A percentile compares a stretch with the other conserved stretches of the same genome.
These are phyloP conservation scores for Pocillopora grandis DNA, from an alignment of 92 coral and sea anemone species.

Conservation along the genomic window DNA sequence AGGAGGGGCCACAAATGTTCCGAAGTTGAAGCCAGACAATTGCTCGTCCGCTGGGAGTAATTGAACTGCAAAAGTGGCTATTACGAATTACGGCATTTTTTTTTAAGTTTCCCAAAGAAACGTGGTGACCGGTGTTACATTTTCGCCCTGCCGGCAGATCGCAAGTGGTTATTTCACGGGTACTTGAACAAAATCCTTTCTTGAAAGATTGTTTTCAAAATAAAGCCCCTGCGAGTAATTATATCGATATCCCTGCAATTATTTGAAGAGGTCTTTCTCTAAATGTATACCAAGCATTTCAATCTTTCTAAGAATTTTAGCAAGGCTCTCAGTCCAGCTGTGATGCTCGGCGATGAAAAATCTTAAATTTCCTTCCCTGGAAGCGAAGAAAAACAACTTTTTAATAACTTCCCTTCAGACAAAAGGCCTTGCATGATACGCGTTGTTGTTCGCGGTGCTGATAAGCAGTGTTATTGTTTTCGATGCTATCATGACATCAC, in stretches of 20 bases:
- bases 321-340: conserved; percentile 32
- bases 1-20: conserved; percentile 36
- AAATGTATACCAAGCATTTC: conserved; percentile 16
- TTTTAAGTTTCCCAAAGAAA: background rate
- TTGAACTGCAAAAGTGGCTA: conserved; percentile 13
- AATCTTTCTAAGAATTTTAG: conserved; percentile 24
- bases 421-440: conserved; percentile 7
- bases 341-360: conserved; percentile 9
- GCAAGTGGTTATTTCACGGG: conserved; percentile 24
- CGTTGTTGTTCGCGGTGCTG: conserved; percentile 21
- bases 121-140: background rate
- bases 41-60: conserved; percentile 4
- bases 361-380: conserved; percentile 24
- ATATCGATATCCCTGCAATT: conserved; percentile 23
- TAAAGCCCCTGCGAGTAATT: conserved; percentile 27
- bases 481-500: conserved; percentile 25
- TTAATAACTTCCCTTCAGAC: conserved; percentile 26
- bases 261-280: conserved; percentile 22
- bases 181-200: conserved; percentile 40
- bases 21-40: conserved; percentile 19
- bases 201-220: conserved; percentile 32
- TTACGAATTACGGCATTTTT: background rate
- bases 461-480: conserved; percentile 34
- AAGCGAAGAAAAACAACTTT: conserved; percentile 22
- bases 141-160: background rate